A percentile compares a stretch with the other conserved stretches of the same genome.
phyloP scores from a whole-genome alignment of 2,113 vertebrate species.

The Eolophus roseicapilla region DNA sequence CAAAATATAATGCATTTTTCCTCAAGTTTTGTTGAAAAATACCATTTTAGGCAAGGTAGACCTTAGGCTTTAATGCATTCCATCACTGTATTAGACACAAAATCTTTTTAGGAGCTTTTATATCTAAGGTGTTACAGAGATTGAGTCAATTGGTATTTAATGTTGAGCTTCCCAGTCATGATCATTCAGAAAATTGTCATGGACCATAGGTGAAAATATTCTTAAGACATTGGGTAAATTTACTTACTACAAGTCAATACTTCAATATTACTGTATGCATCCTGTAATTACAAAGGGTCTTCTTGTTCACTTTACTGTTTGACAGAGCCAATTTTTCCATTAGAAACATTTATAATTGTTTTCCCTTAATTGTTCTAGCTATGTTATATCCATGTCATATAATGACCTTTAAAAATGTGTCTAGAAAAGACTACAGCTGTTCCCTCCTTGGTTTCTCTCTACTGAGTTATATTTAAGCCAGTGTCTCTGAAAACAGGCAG shows the following conservation, averaged over 20 bases:
- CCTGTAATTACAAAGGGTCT: not conserved
- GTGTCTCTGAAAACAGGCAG: conserved; percentile 56
- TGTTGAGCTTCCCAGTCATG: not conserved
- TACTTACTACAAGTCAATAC: not conserved
- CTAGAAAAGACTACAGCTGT: conserved; percentile 63
- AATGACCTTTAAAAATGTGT: conserved; percentile 46
- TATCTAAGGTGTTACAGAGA: not conserved
- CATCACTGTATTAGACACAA: not conserved
- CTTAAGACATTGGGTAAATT: not conserved
- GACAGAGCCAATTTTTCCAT: not conserved
- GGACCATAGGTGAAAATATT: not conserved
- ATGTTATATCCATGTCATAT: not conserved
- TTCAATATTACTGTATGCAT: not conserved
- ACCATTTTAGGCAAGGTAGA: not conserved
- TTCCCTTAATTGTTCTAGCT: not conserved
- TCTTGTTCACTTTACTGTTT: not conserved
- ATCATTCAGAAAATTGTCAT: not conserved
- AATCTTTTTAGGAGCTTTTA: not conserved
- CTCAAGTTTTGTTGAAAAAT: not conserved
- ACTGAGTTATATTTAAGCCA: conserved; percentile 40
- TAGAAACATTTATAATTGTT: conserved; percentile 12
- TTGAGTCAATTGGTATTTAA: not conserved
- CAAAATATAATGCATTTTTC: not conserved
- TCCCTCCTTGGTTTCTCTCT: conserved; percentile 20
- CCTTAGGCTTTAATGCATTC: not conserved